Percentiles rank a stretch among this genome's conserved stretches.
Conservation (phyloP, 2,113 vertebrate species). For the Cynocephalus volans region DNA sequence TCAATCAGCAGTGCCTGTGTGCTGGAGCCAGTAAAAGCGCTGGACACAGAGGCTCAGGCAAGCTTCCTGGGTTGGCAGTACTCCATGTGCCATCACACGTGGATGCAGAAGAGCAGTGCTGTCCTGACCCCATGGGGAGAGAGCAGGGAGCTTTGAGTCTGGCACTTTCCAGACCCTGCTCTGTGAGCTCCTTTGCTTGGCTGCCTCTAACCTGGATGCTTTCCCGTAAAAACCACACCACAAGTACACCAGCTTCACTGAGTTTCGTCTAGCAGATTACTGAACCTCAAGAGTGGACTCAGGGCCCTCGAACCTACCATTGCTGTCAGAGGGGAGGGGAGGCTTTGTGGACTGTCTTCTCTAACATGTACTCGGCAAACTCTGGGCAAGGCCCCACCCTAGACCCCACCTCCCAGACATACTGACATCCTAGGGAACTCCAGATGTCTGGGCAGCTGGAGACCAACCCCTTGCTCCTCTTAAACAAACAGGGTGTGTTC, state of each 20-base stretch:
- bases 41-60: fast-evolving
- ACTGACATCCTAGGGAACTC: too few relatives aligned
- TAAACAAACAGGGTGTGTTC: fast-evolving
- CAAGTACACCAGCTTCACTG: fast-evolving
- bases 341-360: neutral
- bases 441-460: fast-evolving
- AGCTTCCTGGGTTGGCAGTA: fast-evolving
- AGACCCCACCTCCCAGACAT: neutral
- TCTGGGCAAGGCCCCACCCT: neutral
- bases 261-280: neutral
- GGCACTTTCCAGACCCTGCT: neutral
- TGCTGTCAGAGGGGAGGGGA: neutral
- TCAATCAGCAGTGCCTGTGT: fast-evolving
- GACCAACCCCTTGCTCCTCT: fast-evolving
- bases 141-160: neutral
- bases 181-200: fast-evolving
- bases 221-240: neutral
- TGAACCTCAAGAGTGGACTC: neutral
- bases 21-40: fast-evolving
- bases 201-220: neutral
- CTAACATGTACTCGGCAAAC: fast-evolving
- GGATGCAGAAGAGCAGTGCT: fast-evolving
- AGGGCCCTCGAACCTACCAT: neutral
- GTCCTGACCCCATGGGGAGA: fast-evolving
- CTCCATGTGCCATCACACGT: fast-evolving